Evolutionary conservation across 53 echinoderm and acorn worm genomes (phyloP), one percentile per base, ranked within the genome.

Genomic region (Pentamera pediparva): DNA sequence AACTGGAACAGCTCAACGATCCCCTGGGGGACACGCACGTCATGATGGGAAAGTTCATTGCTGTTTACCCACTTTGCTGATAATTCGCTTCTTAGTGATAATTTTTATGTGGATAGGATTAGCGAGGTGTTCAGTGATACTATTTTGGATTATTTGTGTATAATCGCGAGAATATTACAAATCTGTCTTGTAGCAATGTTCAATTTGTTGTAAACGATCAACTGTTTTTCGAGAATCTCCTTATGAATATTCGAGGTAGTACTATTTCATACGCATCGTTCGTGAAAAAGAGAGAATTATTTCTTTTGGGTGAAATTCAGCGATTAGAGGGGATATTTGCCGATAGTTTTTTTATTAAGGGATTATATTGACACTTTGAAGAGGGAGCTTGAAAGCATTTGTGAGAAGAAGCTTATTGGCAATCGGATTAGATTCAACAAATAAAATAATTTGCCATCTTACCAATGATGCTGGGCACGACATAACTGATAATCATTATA

Each of bases 211-310:
- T 43, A 11, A 17, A 43, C 17, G 45, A 43, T 43, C 45, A 43
- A 43, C 45, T 43, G 10, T 43, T 43, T 17, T 43, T 43, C 17
- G 45, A 43, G 17, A 43, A 17, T 17, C 37, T 62, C 1, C 62
- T 62, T 62, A 62, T 35, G 37, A 62, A 57, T 57, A 57, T 30
- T 4, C 9, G 37, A n/a, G 62, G 62, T 35, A 36, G 10, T 35
- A 62, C 62, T 17, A 62, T 62, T 62, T 62, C 37, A 8, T 35
- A 62, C 21, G 37, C 21, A 7, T 62, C 62, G 4, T 62, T 0
- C 33, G 17, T 35, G 19, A 62, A 62, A 37, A 62, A 62, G 37
- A 62, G 37, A 36, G 35, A 62, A 10, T 2, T 35, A 9, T 62
- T 9, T 35, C 17, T 62, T 4, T n/a, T 35, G 37, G 10, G 19